Conservation (phyloP, 2,113 vertebrate genomes). For the Platichthys flesus region DNA sequence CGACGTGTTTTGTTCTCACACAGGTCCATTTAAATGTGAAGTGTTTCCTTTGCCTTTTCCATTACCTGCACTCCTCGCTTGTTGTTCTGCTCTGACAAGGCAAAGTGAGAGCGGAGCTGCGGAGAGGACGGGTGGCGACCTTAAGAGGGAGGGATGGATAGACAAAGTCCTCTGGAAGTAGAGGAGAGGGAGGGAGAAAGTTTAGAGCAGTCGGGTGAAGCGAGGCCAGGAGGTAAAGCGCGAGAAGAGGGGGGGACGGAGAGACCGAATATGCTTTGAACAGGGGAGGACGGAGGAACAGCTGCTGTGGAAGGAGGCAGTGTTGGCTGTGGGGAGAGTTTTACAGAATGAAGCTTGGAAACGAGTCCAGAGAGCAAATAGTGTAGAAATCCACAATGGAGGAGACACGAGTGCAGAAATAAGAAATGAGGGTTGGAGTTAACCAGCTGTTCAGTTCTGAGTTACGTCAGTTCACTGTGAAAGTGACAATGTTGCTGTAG, state of each 20-base stretch:
- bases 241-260: not conserved
- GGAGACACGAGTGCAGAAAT: not conserved
- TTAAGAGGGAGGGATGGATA: slow-evolving; percentile 5
- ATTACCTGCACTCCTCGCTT: slow-evolving; percentile 24
- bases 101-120: slow-evolving; percentile 16
- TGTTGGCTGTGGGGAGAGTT: not conserved
- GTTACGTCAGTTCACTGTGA: slow-evolving; percentile 1
- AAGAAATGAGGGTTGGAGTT: not conserved
- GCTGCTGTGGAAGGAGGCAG: slow-evolving; percentile 33
- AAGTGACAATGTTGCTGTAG: not conserved
- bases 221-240: slow-evolving; percentile 25
- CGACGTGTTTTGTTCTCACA: not conserved
- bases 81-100: slow-evolving; percentile 1
- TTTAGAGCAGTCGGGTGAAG: not conserved
- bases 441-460: slow-evolving; percentile 23
- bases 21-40: slow-evolving; percentile 2
- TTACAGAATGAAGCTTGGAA: not conserved
- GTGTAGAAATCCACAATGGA: not conserved
- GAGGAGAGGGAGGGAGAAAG: not conserved
- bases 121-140: slow-evolving; percentile 6
- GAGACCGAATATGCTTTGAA: slow-evolving; percentile 18
- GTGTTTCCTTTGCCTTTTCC: slow-evolving; percentile 23
- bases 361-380: not conserved
- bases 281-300: slow-evolving; percentile 12
- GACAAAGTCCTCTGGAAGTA: slow-evolving; percentile 9